Base-by-base conservation (phyloP, 2,113 vertebrate species). In the Clarias batrachus region DNA sequence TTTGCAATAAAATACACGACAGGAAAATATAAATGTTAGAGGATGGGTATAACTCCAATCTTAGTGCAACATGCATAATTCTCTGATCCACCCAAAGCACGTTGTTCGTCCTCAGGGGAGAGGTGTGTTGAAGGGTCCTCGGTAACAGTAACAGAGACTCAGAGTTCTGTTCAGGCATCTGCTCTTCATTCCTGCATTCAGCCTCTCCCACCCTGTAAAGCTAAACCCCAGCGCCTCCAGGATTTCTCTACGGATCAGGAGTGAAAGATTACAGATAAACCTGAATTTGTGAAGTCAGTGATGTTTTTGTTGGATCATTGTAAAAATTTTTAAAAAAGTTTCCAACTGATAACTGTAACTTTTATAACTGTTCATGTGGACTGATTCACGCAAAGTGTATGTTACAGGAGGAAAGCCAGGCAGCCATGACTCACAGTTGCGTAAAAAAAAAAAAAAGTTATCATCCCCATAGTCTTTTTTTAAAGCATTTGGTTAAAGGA, bases 341-440 rank as follows among this genome's bases (percentile, higher is more conserved):
- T 19, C 2, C 37, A 60, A 17, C 19, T 1, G 30, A 37, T 21
- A 37, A 62, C 2, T 3, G 4, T 13, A 37, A 23, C 17, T 65
- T 41, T 66, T 12, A 7, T 10, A 63, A 82, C 37, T n/a, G 60
- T 82, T 52, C 13, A 21, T 19, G 4, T 27, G 8, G 11, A 19
- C 23, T 66, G 81, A 82, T 82, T 82, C 62, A 82, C 52, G 62
- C 59, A 9, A 19, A 54, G 52, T 82, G 81, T 66, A 62, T 82
- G 33, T 62, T 54, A 27, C 81, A 66, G 62, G 37, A 54, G 6
- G 14, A 27, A 54, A 19, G 81, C 60, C 81, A 82, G 81, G 59
- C 62, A 66, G 6, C 0, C 23, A n/a, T 82, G 81, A 82, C 37
- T 82, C 81, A 82, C 8, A 54, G 4, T 16, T 81, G 60, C 3